These are phyloP conservation scores for Torymus auratus DNA, from an alignment of 2,888 invertebrate species.

Conservation along the genomic window DNA sequence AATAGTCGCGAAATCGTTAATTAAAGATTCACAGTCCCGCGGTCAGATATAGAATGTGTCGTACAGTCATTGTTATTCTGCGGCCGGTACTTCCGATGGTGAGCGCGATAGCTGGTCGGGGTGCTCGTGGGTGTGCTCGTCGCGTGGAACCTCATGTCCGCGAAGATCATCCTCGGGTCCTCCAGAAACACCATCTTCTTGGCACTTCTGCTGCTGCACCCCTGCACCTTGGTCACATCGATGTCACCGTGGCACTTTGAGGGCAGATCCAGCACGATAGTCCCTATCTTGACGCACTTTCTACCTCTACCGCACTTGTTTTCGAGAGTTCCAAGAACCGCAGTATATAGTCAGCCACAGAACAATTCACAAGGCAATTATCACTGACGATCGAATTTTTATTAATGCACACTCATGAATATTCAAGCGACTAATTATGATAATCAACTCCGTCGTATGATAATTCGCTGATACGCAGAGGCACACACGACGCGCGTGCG, in stretches of 20 bases:
- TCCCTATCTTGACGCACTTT: not conserved
- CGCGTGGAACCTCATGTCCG: conserved; percentile 75
- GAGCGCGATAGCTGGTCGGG: conserved; percentile 59
- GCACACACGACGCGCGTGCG: no score
- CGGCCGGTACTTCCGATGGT: conserved; percentile 70
- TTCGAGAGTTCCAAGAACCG: no score
- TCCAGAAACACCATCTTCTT: conserved; percentile 75
- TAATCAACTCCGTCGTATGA: no score
- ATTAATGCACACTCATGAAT: conserved; percentile 16
- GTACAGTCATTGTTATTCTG: conserved; percentile 76
- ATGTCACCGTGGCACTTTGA: conserved; percentile 39
- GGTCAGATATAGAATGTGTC: conserved; percentile 20
- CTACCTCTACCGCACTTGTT: not conserved
- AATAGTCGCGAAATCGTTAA: not conserved
- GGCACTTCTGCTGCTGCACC: conserved; percentile 50
- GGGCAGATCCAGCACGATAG: conserved; percentile 65
- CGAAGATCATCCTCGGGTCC: conserved; percentile 75
- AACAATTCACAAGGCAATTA: no score
- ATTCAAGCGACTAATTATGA: not conserved
- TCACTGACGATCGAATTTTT: no score
- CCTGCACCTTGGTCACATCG: conserved; percentile 65
- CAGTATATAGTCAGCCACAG: no score
- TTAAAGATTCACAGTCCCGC: not conserved
- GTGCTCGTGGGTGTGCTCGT: conserved; percentile 73
- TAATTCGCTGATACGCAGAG: no score